These are phyloP conservation scores for Escarpia spicata DNA, from an alignment of 2,888 invertebrate genomes.

Conservation along the genomic window DNA sequence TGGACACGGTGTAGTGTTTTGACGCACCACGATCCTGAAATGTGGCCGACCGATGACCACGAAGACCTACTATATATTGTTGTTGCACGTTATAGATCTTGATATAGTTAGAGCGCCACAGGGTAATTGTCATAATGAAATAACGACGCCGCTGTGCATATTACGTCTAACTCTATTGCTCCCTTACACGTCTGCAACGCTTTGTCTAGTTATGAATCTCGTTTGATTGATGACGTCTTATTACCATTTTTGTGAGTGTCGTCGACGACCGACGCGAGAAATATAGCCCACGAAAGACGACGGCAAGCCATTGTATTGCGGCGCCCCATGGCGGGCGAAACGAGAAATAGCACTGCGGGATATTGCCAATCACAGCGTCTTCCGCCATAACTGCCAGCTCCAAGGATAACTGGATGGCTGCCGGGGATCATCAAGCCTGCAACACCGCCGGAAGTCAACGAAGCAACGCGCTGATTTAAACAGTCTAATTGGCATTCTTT, in stretches of 20 bases:
- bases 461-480: background rate
- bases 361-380: constrained; percentile 5
- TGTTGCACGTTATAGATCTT: background rate
- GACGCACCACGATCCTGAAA: background rate
- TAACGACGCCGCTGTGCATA: background rate
- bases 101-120: background rate
- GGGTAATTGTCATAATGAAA: background rate
- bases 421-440: background rate
- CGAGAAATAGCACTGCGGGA: background rate
- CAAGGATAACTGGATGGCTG: background rate
- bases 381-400: background rate
- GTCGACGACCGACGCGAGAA: background rate
- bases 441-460: background rate
- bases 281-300: background rate
- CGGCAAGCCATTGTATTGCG: background rate
- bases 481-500: background rate
- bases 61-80: background rate
- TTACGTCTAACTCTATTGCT: constrained; percentile 13
- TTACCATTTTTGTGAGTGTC: background rate
- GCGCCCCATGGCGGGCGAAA: background rate
- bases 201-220: background rate
- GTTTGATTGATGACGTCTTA: background rate
- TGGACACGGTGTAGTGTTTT: background rate
- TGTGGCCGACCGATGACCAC: background rate
- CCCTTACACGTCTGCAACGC: background rate